A percentile compares a stretch with the other conserved stretches of the same genome.
Evolutionary conservation across 2,888 invertebrate species (phyloP).

Genomic region (Empis stercorea): DNA sequence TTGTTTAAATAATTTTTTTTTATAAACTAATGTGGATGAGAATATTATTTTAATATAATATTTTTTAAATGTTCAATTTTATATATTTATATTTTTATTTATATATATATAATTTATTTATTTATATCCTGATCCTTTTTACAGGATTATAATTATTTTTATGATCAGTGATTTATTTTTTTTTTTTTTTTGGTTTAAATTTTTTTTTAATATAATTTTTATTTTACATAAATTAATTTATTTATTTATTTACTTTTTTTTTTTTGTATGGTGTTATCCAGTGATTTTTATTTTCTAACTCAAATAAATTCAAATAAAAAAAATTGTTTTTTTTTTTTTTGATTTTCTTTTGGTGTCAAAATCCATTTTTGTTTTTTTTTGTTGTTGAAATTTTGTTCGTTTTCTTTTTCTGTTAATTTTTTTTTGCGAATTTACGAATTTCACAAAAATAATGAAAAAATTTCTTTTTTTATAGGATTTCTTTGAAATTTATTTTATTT

Average conservation of each 20-base stretch:
- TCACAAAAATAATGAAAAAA: neutral
- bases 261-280: slow-evolving; percentile 9
- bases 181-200: slow-evolving; percentile 2
- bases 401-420: neutral
- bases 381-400: neutral
- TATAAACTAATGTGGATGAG: too few relatives aligned
- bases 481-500: slow-evolving; percentile 2
- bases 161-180: neutral
- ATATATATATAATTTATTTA: too few relatives aligned
- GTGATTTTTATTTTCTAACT: slow-evolving; percentile 6
- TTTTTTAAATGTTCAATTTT: slow-evolving; percentile 7
- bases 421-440: neutral
- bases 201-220: slow-evolving; percentile 7
- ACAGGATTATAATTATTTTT: too few relatives aligned
- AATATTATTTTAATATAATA: too few relatives aligned
- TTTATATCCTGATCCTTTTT: too few relatives aligned
- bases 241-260: slow-evolving; percentile 4
- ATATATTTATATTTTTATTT: neutral
- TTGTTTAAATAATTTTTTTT: neutral
- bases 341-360: too few relatives aligned
- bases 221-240: slow-evolving; percentile 1
- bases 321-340: neutral
- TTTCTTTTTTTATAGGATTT: slow-evolving; percentile 2
- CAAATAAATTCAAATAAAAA: slow-evolving; percentile 1
- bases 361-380: too few relatives aligned